These are phyloP conservation scores for Bombylius major DNA, from an alignment of 2,888 invertebrate species.

Conservation along the genomic window DNA sequence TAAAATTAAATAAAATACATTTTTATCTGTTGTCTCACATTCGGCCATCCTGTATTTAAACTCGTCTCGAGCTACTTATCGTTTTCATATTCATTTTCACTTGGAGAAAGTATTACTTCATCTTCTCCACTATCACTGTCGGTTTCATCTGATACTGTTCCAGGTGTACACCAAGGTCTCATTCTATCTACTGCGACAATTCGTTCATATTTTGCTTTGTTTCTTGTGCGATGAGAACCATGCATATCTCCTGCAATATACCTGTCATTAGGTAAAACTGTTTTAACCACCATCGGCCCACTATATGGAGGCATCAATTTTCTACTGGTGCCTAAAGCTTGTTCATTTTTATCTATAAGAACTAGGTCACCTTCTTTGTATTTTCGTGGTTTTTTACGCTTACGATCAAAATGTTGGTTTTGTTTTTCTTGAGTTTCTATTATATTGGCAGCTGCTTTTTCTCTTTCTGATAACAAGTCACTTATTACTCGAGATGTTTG, in stretches of 20 bases:
- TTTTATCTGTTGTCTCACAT: no score
- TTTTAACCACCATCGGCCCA: slow-evolving; percentile 18
- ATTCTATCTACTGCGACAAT: no score
- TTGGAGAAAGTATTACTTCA: no score
- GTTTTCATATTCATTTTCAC: no score
- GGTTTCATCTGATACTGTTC: no score
- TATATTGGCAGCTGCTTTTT: neutral
- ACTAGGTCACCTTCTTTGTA: slow-evolving; percentile 16
- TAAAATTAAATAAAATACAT: no score
- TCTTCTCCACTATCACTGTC: neutral
- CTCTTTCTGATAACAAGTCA: neutral
- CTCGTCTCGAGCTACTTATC: neutral
- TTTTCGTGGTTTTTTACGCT: slow-evolving; percentile 3
- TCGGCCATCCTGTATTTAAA: neutral
- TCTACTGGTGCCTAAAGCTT: slow-evolving; percentile 14
- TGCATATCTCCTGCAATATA: neutral
- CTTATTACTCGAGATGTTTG: neutral
- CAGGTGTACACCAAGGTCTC: no score
- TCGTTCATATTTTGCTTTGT: no score
- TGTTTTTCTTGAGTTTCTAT: neutral
- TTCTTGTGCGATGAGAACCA: no score
- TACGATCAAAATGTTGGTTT: slow-evolving; percentile 2
- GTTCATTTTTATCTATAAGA: slow-evolving; percentile 17
- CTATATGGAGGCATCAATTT: slow-evolving; percentile 19
- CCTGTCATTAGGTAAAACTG: neutral